Base-by-base conservation (phyloP, 2,113 vertebrate species). In the Rostratula benghalensis region DNA sequence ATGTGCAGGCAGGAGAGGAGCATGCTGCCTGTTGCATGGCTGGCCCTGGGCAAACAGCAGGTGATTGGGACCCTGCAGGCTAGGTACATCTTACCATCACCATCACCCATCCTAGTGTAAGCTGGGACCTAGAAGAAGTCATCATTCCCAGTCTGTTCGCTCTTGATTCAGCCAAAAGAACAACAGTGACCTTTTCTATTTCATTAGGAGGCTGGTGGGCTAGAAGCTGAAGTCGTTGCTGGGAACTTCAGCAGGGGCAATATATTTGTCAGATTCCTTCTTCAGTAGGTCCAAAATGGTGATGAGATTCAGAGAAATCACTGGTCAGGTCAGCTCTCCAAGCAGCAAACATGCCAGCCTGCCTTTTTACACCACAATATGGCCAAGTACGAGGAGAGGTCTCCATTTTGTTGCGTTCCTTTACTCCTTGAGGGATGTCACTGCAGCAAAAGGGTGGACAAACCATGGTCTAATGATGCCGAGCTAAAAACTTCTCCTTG, bases 211-310 rank as follows among this genome's bases (percentile, higher is more conserved):
- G 45, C 0, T 59, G 23, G 35, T 37, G 39, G 21, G 43, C 68
- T 75, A 10, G 56, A 84, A 87, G 53, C 39, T 78, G 48, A 21
- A 35, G 50, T 18, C 30, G 68, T 22, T 59, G 30, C 37, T 1
- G 0, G n/a, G 43, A 80, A 24, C 39, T 46, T 33, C 25, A 60
- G 39, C 56, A 48, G 3, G 2, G 8, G 19, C 0, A 1, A 70
- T 13, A 11, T 14, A 14, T 48, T 51, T 70, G 43, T n/a, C 68
- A 69, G 35, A 56, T 41, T 46, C 35, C 43, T 61, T 30, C 54
- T 46, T 33, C 50, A 59, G 50, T 6, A 48, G 3, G 20, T 70
- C 50, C 18, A n/a, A 80, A 63, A 74, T 1, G 4, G 33, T 53
- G 57, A 31, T 10, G 5, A 65, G 65, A 81, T 43, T 63, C 57